phyloP scores from a whole-genome alignment of 2,888 invertebrate genomes.

The Tinea pellionella region DNA sequence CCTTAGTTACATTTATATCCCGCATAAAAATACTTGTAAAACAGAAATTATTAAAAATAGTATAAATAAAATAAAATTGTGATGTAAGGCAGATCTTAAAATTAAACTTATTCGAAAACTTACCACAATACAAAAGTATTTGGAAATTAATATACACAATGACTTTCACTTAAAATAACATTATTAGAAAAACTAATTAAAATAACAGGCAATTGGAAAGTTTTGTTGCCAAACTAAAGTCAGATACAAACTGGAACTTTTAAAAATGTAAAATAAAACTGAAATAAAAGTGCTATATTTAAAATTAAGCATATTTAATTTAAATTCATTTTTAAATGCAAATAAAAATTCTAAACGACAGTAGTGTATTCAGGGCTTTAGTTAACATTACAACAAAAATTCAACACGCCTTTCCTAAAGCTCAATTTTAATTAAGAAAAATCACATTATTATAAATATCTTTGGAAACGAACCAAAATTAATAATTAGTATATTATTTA shows the following conservation, averaged over 20 bases:
- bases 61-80: neutral
- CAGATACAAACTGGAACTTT: too few species aligned
- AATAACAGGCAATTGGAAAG: neutral
- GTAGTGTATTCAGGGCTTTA: too few species aligned
- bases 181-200: neutral
- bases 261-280: too few species aligned
- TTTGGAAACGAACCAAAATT: slow-evolving; percentile 64
- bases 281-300: too few species aligned
- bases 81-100: neutral
- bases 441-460: slow-evolving; percentile 68
- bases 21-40: too few species aligned
- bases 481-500: slow-evolving; percentile 58
- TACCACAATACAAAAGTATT: slow-evolving; percentile 8
- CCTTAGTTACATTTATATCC: too few species aligned
- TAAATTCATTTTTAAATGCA: too few species aligned
- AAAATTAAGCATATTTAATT: too few species aligned
- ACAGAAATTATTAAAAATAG: too few species aligned
- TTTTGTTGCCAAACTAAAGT: neutral
- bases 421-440: slow-evolving; percentile 56
- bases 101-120: neutral
- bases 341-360: too few species aligned
- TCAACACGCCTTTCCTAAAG: slow-evolving; percentile 59
- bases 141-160: neutral
- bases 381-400: neutral
- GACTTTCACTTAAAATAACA: slow-evolving; percentile 2